Conservation (phyloP, 1,140 invertebrate species). For the Drosophila pectinifera region DNA sequence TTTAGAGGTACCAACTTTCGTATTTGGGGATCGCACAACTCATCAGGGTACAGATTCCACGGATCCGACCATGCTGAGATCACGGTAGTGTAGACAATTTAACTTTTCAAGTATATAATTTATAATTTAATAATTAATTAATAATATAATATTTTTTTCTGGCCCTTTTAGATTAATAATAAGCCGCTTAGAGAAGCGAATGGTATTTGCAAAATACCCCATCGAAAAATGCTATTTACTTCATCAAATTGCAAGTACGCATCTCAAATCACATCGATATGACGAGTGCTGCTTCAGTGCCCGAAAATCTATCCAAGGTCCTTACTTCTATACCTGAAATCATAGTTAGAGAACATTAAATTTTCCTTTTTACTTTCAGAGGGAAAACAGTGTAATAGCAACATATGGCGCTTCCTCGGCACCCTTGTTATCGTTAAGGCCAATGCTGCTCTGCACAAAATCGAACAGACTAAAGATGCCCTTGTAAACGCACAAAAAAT, state of each 20-base stretch:
- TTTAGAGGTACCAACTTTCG: conserved; percentile 48
- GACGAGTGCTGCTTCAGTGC: conserved; percentile 70
- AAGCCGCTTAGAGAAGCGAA: conserved; percentile 55
- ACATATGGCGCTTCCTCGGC: conserved; percentile 65
- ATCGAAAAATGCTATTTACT: conserved; percentile 77
- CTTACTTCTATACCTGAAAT: background rate
- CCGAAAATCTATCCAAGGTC: conserved; percentile 63
- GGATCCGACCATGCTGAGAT: conserved; percentile 38
- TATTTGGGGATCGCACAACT: conserved; percentile 77
- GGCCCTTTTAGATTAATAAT: conserved; percentile 42
- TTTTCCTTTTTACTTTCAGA: conserved; percentile 40
- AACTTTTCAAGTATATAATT: background rate
- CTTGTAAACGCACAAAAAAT: conserved; percentile 45
- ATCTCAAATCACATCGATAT: conserved; percentile 60
- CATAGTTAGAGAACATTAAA: background rate
- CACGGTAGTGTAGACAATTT: conserved; percentile 27
- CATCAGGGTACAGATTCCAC: conserved; percentile 43
- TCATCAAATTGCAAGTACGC: conserved; percentile 65
- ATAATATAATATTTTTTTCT: background rate
- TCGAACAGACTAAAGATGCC: conserved; percentile 56
- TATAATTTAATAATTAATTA: no score
- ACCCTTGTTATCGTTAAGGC: conserved; percentile 64
- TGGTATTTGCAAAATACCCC: conserved; percentile 65
- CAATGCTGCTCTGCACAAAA: conserved; percentile 65
- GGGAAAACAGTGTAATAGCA: conserved; percentile 62